Percentiles rank a stretch among this genome's conserved stretches.
These are phyloP conservation scores for Merops nubicus DNA, from an alignment of 2,113 vertebrate species.

Conservation along the genomic window DNA sequence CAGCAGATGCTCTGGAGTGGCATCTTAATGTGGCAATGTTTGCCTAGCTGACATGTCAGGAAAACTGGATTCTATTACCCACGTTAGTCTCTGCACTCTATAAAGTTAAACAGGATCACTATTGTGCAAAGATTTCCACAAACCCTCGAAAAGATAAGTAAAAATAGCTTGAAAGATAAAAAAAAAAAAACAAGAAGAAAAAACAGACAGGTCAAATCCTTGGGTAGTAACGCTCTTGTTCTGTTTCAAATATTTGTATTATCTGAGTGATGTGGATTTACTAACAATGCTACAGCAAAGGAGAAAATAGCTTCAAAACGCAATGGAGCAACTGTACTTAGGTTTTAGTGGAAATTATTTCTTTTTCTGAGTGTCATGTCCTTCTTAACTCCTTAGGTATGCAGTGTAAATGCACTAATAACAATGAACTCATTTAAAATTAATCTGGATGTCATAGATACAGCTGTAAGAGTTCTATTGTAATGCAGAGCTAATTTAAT, in stretches of 20 bases:
- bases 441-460: constrained; percentile 5
- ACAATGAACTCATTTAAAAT: constrained; percentile 28
- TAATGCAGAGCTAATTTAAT: constrained; percentile 45
- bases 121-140: background rate
- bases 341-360: background rate
- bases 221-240: background rate
- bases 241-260: background rate
- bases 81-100: background rate
- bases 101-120: background rate
- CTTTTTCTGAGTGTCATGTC: background rate
- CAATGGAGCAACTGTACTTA: background rate
- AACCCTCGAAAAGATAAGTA: background rate
- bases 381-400: constrained; percentile 13
- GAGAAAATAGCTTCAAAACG: background rate
- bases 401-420: background rate
- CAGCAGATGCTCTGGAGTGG: background rate
- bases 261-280: background rate
- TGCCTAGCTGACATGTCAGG: background rate
- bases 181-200: background rate
- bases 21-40: background rate
- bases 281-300: background rate
- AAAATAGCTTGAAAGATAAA: background rate
- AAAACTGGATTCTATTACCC: background rate
- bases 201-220: background rate
- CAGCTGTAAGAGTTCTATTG: background rate